Evolutionary conservation across 2,888 invertebrate genomes (phyloP), one percentile per base, ranked within the genome.

Genomic region (Drosophila cognata): DNA sequence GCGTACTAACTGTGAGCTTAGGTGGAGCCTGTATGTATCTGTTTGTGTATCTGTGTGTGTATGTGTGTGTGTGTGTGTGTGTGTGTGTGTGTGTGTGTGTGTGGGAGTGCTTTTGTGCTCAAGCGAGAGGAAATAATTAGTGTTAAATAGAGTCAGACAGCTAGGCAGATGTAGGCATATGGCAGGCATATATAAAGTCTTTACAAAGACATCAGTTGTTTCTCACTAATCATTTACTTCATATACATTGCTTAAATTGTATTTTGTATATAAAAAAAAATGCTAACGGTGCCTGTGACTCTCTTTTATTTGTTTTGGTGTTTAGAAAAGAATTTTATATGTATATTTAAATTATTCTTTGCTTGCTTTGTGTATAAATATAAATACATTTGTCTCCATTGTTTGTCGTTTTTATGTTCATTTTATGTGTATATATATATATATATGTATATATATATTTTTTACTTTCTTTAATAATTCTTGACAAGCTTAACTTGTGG

Each of bases 121-220:
- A 82, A 80, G 76, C 67, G 53, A 80, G 66, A 69, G 79, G 71
- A 68, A 67, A 52, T 53, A 77, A 46, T 61, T 68, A 46, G 62
- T 82, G 66, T 73, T 63, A 35, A 48, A 56, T 73, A 88, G 85
- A 82, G 82, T 82, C 78, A 81, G 88, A 88, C 88, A 89, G 88
- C 82, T 85, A 88, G 90, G 90, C 86, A 89, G 83, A 89, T 88
- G 83, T 89, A 86, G 86, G 86, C 86, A 88, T 86, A 86, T 86
- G 86, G 86, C 86, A 86, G 86, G 86, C 86, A 88, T 89, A 85
- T 84, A 85, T 89, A 89, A 89, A 85, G 89, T 86, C 85, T 85
- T 85, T 85, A 74, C 70, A 89, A 82, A 85, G 85, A 85, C 85
- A 71, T 85, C 89, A 88, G 89, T 85, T 88, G 71, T 74, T 88